Evolutionary conservation across 2,888 invertebrate genomes (phyloP).

Genomic region (Altica lythri): DNA sequence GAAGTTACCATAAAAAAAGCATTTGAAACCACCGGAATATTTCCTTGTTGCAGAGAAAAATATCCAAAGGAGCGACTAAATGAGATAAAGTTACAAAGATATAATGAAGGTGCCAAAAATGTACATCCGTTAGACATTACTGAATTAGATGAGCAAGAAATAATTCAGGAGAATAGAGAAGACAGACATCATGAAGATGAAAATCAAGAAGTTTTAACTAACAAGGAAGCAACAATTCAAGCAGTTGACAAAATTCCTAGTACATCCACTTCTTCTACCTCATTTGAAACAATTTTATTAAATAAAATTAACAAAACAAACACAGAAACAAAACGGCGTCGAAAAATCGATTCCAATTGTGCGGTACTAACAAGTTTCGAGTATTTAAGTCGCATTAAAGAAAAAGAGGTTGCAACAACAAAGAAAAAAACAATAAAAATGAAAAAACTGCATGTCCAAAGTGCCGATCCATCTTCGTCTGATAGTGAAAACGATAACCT

Average conservation of each 20-base stretch:
- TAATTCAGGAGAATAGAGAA: background rate
- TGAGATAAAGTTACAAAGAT: slow-evolving; percentile 4
- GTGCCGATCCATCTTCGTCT: too few relatives aligned
- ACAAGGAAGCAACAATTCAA: background rate
- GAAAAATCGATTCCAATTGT: too few relatives aligned
- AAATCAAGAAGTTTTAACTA: background rate
- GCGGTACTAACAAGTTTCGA: too few relatives aligned
- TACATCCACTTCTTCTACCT: background rate
- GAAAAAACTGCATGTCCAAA: too few relatives aligned
- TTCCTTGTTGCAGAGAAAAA: slow-evolving; percentile 20
- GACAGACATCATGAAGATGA: background rate
- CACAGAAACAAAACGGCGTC: background rate
- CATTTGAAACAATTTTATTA: background rate
- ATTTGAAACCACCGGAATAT: slow-evolving; percentile 22
- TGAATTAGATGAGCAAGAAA: background rate
- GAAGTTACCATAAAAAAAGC: slow-evolving; percentile 18
- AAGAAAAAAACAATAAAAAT: too few relatives aligned
- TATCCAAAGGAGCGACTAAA: slow-evolving; percentile 19
- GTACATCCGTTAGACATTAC: background rate
- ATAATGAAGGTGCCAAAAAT: background rate
- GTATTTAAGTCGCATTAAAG: too few relatives aligned
- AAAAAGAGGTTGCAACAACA: too few relatives aligned
- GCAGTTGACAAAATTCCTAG: background rate
- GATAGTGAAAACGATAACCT: too few relatives aligned
- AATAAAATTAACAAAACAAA: background rate